Evolutionary conservation across 2,888 invertebrate species (phyloP).

Genomic region (Drosophila recens): DNA sequence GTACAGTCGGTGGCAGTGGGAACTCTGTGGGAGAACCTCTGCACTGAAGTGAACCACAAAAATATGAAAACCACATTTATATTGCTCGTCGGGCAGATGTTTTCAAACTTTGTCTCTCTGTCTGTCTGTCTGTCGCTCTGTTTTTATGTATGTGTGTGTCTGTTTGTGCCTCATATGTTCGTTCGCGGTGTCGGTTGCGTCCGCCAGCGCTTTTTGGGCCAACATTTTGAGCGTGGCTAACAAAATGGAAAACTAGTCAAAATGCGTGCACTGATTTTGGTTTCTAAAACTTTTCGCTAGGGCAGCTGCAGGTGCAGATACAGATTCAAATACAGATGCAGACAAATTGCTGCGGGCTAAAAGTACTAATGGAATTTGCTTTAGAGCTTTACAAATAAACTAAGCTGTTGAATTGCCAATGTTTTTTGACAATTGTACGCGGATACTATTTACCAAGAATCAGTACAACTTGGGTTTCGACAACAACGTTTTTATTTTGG

Average conservation of each 20-base stretch:
- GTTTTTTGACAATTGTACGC: no score
- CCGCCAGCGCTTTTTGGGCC: constrained; percentile 57
- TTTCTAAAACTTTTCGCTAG: constrained; percentile 42
- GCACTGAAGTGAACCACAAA: constrained; percentile 79
- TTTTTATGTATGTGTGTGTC: constrained; percentile 6
- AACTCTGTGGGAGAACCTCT: constrained; percentile 34
- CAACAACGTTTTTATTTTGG: no score
- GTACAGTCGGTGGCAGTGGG: constrained; percentile 21
- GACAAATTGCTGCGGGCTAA: constrained; percentile 39
- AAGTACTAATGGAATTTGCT: constrained; percentile 27
- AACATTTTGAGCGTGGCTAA: constrained; percentile 31
- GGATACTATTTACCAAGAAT: no score
- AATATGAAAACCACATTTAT: constrained; percentile 83
- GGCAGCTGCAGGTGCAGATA: constrained; percentile 21
- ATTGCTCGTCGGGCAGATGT: constrained; percentile 77
- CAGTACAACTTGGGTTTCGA: no score
- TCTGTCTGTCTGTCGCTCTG: constrained; percentile 10
- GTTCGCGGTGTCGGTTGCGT: constrained; percentile 65
- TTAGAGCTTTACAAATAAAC: constrained; percentile 8
- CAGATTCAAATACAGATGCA: neutral
- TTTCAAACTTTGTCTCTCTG: constrained; percentile 70
- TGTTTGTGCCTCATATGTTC: constrained; percentile 60
- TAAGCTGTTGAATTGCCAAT: no score
- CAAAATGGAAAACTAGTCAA: constrained; percentile 44
- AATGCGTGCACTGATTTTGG: constrained; percentile 61